These are phyloP conservation scores for Xestia ashworthii DNA, from an alignment of 2,888 invertebrate species.

Conservation along the genomic window DNA sequence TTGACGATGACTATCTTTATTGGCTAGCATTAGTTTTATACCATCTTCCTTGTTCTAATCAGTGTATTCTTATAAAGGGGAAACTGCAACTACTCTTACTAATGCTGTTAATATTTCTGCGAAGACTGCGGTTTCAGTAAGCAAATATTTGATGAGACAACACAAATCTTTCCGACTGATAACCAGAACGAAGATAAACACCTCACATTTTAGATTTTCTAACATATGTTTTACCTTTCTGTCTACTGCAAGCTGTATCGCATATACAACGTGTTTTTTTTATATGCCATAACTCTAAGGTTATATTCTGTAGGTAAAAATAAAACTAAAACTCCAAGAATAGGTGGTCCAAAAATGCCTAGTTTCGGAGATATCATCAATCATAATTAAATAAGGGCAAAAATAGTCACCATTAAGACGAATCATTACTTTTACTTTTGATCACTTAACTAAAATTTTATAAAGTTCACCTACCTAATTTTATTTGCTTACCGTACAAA, in stretches of 20 bases:
- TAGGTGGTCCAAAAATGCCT: no score
- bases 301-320: no score
- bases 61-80: not conserved
- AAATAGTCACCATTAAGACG: no score
- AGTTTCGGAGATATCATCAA: no score
- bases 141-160: not conserved
- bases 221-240: not conserved
- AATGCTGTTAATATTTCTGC: slow-evolving; percentile 9
- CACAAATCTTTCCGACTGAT: not conserved
- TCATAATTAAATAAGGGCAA: no score
- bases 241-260: not conserved
- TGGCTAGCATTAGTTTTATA: not conserved
- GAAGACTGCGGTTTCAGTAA: not conserved
- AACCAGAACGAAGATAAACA: not conserved
- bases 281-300: no score
- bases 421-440: no score
- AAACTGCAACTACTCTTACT: not conserved
- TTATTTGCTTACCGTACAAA: no score
- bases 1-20: slow-evolving; percentile 27
- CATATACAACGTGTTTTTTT: no score
- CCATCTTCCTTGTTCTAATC: slow-evolving; percentile 18
- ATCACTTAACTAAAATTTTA: no score
- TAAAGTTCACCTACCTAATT: no score
- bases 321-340: no score
- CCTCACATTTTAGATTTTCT: not conserved